These are phyloP conservation scores for Chiloscyllium plagiosum DNA, from an alignment of 2,113 vertebrate genomes.

Conservation along the genomic window DNA sequence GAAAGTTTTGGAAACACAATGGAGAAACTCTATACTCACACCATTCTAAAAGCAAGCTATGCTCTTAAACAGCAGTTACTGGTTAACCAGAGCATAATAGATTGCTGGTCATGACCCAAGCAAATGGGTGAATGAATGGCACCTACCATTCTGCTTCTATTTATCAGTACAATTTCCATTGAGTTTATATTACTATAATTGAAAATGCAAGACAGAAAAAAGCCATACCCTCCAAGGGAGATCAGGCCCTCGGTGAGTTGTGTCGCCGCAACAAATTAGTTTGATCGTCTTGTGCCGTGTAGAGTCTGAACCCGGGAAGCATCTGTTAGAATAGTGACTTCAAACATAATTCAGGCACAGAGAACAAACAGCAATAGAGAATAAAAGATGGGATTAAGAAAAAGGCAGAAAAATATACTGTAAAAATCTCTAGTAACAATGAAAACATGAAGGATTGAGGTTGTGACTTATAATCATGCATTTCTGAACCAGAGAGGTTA, in stretches of 20 bases:
- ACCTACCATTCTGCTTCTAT: not conserved
- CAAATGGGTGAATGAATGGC: not conserved
- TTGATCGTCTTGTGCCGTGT: not conserved
- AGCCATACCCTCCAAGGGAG: not conserved
- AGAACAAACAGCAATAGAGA: not conserved
- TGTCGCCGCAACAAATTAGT: not conserved
- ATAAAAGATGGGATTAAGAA: not conserved
- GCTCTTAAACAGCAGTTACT: not conserved
- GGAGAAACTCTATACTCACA: not conserved
- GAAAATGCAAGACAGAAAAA: not conserved
- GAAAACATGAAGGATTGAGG: not conserved
- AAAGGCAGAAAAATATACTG: not conserved
- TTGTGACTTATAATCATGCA: not conserved
- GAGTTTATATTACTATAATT: not conserved
- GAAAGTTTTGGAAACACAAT: not conserved
- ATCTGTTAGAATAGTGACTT: not conserved
- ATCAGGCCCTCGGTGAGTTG: not conserved
- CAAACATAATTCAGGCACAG: not conserved
- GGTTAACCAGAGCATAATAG: not conserved
- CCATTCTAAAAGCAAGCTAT: not conserved
- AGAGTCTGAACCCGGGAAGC: not conserved
- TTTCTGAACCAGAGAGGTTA: not conserved
- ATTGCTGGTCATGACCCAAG: not conserved
- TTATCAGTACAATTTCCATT: not conserved
- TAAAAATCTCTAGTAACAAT: not conserved